Evolutionary conservation across 2,797 vertebrate species (phyloP).

Genomic region (Sparus aurata): DNA sequence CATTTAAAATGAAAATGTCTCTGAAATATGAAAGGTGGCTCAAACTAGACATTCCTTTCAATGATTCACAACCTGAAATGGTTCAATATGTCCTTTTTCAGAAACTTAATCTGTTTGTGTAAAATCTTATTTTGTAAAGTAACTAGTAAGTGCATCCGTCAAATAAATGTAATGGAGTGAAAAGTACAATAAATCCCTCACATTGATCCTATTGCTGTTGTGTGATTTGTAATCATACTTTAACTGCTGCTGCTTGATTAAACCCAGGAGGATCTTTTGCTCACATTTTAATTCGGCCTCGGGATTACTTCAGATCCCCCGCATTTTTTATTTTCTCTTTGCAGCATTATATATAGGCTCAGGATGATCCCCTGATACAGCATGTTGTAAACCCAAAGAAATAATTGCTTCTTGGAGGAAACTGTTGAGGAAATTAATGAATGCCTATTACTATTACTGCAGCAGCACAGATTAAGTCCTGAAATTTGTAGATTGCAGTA

Average conservation of each 20-base stretch:
- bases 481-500: neutral
- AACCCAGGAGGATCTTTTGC: neutral
- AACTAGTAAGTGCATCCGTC: no score
- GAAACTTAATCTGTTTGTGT: no score
- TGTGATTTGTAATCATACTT: neutral
- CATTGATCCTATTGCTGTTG: neutral
- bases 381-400: neutral
- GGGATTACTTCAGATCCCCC: neutral
- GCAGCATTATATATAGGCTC: neutral
- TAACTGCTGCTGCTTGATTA: neutral
- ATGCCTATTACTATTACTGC: neutral
- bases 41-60: no score
- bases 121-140: no score
- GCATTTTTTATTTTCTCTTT: constrained; percentile 4
- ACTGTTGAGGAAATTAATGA: neutral
- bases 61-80: no score
- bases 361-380: neutral
- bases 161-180: no score
- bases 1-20: no score
- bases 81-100: no score
- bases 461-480: neutral
- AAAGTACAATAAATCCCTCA: neutral
- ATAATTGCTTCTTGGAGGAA: neutral
- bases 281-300: neutral
- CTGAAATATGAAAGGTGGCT: no score